A percentile compares a stretch with the other conserved stretches of the same genome.
phyloP scores from a whole-genome alignment of 2,797 vertebrate genomes.

The Serranus cabrilla region DNA sequence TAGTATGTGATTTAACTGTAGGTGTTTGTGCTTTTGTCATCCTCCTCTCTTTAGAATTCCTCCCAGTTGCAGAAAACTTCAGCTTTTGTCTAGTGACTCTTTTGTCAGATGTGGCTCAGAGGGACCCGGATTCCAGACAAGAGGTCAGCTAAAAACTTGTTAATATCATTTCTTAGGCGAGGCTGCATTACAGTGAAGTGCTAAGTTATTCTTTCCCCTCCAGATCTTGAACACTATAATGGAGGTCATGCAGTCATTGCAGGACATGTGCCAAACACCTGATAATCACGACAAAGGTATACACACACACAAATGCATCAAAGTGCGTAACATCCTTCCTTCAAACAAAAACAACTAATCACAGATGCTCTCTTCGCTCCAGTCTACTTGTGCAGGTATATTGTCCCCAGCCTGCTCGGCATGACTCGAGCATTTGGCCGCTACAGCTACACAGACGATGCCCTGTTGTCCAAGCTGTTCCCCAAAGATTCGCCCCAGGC shows the following conservation, averaged over 20 bases:
- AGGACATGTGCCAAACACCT: slow-evolving; percentile 93
- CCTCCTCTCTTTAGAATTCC: slow-evolving; percentile 84
- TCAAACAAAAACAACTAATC: neutral
- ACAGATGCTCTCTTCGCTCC: slow-evolving; percentile 44
- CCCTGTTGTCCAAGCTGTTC: slow-evolving; percentile 94
- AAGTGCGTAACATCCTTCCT: neutral
- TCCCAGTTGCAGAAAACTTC: slow-evolving; percentile 96
- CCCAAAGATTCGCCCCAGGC: slow-evolving; percentile 88
- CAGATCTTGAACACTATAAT: slow-evolving; percentile 93
- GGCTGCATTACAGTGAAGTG: neutral
- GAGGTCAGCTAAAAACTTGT: slow-evolving; percentile 84
- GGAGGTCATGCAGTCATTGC: slow-evolving; percentile 91
- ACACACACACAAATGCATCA: slow-evolving; percentile 1
- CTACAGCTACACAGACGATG: slow-evolving; percentile 92
- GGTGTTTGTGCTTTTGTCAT: neutral
- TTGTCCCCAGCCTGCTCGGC: slow-evolving; percentile 92
- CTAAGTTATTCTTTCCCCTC: slow-evolving; percentile 31
- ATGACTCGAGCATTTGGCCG: slow-evolving; percentile 95
- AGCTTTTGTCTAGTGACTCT: slow-evolving; percentile 96
- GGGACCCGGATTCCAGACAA: slow-evolving; percentile 86
- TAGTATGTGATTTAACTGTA: neutral
- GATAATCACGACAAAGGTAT: slow-evolving; percentile 95
- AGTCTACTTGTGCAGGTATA: slow-evolving; percentile 95
- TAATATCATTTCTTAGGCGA: neutral
- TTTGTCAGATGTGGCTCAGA: slow-evolving; percentile 93